A percentile compares a stretch with the other conserved stretches of the same genome.
phyloP scores from a whole-genome alignment of 2,113 vertebrate species.

The Mohoua ochrocephala region DNA sequence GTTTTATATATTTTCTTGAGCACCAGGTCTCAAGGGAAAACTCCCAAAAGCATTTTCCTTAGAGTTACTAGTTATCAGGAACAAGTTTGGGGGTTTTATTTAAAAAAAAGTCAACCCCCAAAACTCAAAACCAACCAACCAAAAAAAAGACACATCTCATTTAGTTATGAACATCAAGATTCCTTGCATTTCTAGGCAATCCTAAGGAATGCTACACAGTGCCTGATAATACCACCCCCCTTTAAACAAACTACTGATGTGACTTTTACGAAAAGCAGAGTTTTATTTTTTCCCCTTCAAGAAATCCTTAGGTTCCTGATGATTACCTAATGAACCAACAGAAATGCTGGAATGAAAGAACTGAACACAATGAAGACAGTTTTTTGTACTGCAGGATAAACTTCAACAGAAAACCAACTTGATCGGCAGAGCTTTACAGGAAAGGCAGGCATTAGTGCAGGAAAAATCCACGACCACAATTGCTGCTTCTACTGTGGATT shows the following conservation, averaged over 20 bases:
- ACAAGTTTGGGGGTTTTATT: neutral
- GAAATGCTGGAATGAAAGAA: neutral
- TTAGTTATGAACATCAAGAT: neutral
- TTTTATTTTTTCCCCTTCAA: neutral
- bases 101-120: neutral
- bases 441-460: neutral
- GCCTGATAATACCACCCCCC: neutral
- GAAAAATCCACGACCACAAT: neutral
- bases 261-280: neutral
- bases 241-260: neutral
- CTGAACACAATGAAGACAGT: neutral
- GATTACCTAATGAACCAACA: neutral
- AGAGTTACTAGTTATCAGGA: neutral
- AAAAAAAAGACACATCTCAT: neutral
- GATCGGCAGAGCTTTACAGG: neutral
- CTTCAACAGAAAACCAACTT: neutral
- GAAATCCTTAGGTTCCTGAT: neutral
- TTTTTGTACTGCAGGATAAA: neutral
- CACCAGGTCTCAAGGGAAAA: neutral
- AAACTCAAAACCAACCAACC: neutral
- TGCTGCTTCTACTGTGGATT: neutral
- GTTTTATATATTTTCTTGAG: neutral
- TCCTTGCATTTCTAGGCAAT: neutral
- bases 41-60: neutral
- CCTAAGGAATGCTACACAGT: neutral